Conservation (phyloP, 2,888 invertebrate species). For the Vanessa cardui region DNA sequence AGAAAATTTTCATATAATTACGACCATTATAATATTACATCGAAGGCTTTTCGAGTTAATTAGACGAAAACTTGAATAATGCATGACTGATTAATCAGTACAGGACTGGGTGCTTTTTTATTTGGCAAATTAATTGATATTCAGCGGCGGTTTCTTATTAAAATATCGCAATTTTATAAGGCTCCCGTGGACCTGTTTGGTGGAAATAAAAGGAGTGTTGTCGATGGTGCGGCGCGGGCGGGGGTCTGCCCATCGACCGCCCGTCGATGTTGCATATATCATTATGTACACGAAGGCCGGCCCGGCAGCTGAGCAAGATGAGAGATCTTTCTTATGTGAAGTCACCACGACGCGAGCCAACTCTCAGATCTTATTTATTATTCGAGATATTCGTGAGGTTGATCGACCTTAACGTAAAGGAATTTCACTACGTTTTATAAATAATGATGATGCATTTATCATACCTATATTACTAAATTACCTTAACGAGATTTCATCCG, state of each 20-base stretch:
- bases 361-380: conserved; percentile 45
- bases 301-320: conserved; percentile 57
- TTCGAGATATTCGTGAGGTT: conserved; percentile 38
- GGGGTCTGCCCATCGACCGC: conserved; percentile 42
- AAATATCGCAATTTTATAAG: conserved; percentile 74
- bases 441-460: neutral
- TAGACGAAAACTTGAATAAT: conserved; percentile 60
- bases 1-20: conserved; percentile 50
- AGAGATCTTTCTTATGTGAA: conserved; percentile 63
- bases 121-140: conserved; percentile 69
- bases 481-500: conserved; percentile 1
- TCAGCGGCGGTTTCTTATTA: conserved; percentile 66
- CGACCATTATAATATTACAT: conserved; percentile 44
- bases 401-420: conserved; percentile 22
- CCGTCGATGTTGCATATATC: conserved; percentile 57
- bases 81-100: conserved; percentile 63
- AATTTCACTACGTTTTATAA: conserved; percentile 7
- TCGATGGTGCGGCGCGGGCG: conserved; percentile 47
- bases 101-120: conserved; percentile 48
- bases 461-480: neutral
- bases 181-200: conserved; percentile 66
- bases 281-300: conserved; percentile 53
- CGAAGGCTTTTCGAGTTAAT: conserved; percentile 47
- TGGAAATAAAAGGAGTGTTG: conserved; percentile 58
- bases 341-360: conserved; percentile 51